Conservation (phyloP, 2,888 invertebrate genomes). For the Yponomeuta cagnagella region DNA sequence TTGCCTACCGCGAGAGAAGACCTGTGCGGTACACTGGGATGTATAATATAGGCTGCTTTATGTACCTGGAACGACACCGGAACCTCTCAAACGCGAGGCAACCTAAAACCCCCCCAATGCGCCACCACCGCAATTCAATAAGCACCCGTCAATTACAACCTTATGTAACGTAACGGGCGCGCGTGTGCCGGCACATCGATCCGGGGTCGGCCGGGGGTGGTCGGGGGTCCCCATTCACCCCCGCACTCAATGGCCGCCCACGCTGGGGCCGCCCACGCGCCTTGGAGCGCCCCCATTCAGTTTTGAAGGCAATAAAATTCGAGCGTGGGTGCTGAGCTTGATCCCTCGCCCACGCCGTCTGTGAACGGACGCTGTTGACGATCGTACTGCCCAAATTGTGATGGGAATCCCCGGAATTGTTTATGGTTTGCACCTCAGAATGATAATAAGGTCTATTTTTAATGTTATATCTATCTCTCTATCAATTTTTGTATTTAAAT, state of each 20-base stretch:
- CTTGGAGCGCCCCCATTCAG: conserved; percentile 6
- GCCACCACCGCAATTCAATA: background rate
- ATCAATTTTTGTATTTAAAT: too few relatives aligned
- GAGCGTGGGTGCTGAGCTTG: background rate
- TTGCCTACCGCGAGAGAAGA: too few relatives aligned
- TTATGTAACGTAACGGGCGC: conserved; percentile 16
- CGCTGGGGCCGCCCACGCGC: background rate
- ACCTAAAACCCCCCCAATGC: background rate
- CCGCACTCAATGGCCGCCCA: conserved; percentile 15
- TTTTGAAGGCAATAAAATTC: background rate
- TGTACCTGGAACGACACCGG: background rate
- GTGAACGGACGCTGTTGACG: background rate
- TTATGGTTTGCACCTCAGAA: too few relatives aligned
- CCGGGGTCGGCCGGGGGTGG: conserved; percentile 25
- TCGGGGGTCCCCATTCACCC: conserved; percentile 20
- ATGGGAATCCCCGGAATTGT: too few relatives aligned
- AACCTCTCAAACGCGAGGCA: background rate
- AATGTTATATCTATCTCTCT: too few relatives aligned
- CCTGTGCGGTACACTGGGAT: too few relatives aligned
- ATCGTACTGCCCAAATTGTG: background rate
- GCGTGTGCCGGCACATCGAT: conserved; percentile 19
- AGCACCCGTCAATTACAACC: conserved; percentile 1
- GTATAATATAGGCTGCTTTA: too few relatives aligned
- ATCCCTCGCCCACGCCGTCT: conserved; percentile 14
- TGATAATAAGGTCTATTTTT: too few relatives aligned